phyloP scores from a whole-genome alignment of 2,797 vertebrate species.

The Salarias fasciatus region DNA sequence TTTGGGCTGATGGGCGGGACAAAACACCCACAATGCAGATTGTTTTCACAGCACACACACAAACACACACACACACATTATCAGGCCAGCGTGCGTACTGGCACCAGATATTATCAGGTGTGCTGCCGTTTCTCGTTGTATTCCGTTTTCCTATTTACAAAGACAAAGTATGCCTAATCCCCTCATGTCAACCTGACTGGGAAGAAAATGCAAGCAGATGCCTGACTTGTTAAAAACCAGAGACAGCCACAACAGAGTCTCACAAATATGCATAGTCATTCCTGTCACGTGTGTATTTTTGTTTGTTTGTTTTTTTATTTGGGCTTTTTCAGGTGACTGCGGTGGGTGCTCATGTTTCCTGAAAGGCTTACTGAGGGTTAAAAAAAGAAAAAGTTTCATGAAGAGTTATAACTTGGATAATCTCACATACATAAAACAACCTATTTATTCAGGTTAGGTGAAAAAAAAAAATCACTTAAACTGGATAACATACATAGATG shows the following conservation, averaged over 20 bases:
- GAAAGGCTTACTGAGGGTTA: slow-evolving; percentile 8
- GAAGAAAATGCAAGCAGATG: slow-evolving; percentile 51
- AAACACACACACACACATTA: slow-evolving; percentile 28
- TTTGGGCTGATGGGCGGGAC: slow-evolving; percentile 24
- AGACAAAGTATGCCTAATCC: slow-evolving; percentile 67
- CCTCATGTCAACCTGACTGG: slow-evolving; percentile 52
- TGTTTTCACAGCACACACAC: slow-evolving; percentile 62
- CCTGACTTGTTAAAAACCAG: slow-evolving; percentile 36
- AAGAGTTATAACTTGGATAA: no score
- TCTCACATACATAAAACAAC: no score
- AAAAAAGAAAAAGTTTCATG: neutral
- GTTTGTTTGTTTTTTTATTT: slow-evolving; percentile 11
- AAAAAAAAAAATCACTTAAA: no score
- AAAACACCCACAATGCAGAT: slow-evolving; percentile 49
- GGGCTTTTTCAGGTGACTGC: slow-evolving; percentile 13
- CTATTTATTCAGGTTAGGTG: no score
- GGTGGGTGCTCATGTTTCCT: neutral
- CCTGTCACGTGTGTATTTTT: neutral
- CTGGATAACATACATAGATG: no score
- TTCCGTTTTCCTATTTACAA: slow-evolving; percentile 59
- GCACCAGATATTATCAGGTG: slow-evolving; percentile 74
- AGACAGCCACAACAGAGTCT: slow-evolving; percentile 26
- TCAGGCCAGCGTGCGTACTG: slow-evolving; percentile 61
- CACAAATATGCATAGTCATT: slow-evolving; percentile 1
- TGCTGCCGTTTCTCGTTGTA: slow-evolving; percentile 53